phyloP scores from a whole-genome alignment of 1,140 invertebrate genomes.

The Drosophila ercepeae region DNA sequence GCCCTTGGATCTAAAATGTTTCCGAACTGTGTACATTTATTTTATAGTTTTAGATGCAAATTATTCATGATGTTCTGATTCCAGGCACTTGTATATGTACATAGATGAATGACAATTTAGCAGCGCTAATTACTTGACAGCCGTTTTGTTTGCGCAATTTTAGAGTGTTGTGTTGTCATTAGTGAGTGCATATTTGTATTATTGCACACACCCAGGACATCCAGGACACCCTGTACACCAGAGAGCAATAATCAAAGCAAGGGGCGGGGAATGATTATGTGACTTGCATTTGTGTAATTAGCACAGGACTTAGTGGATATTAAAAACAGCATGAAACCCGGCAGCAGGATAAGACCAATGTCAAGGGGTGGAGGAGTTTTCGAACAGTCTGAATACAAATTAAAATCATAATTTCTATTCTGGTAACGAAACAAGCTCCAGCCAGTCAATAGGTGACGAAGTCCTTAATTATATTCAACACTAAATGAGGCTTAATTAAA shows the following conservation, averaged over 20 bases:
- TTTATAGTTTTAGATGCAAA: not conserved
- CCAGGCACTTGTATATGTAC: not conserved
- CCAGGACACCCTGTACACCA: not conserved
- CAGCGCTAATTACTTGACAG: slow-evolving; percentile 40
- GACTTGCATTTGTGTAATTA: slow-evolving; percentile 50
- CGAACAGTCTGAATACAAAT: not conserved
- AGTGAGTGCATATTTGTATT: slow-evolving; percentile 13
- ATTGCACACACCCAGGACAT: slow-evolving; percentile 33
- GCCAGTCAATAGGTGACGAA: slow-evolving; percentile 25
- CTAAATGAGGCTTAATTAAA: slow-evolving; percentile 49
- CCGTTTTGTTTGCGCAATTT: slow-evolving; percentile 40
- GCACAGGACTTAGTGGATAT: slow-evolving; percentile 36
- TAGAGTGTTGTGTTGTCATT: slow-evolving; percentile 17
- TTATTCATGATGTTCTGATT: not conserved
- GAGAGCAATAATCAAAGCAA: slow-evolving; percentile 43
- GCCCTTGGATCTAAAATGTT: not conserved
- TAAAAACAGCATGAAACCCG: slow-evolving; percentile 13
- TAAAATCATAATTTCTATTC: slow-evolving; percentile 41
- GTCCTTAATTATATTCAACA: slow-evolving; percentile 47
- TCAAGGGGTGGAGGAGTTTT: not conserved
- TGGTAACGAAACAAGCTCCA: slow-evolving; percentile 7
- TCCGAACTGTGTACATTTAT: not conserved
- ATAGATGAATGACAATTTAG: slow-evolving; percentile 13
- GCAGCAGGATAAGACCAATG: not conserved
- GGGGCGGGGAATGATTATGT: slow-evolving; percentile 2